phyloP scores from a whole-genome alignment of 2,113 vertebrate genomes.

The Scophthalmus maximus region DNA sequence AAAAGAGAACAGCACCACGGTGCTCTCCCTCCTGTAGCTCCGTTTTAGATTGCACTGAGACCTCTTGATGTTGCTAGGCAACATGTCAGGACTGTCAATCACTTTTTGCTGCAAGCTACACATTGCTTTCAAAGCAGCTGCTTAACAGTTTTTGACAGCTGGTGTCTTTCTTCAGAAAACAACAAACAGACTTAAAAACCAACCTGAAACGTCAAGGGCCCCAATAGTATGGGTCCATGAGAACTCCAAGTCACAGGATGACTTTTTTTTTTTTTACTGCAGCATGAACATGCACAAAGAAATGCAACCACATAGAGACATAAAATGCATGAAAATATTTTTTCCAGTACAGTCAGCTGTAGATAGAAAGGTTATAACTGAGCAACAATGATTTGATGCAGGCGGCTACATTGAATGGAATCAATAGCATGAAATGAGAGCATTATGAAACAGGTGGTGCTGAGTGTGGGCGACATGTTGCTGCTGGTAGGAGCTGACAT shows the following conservation, averaged over 20 bases:
- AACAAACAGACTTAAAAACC: neutral
- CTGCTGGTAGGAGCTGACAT: constrained; percentile 18
- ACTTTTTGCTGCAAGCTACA: constrained; percentile 1
- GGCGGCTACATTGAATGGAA: too few relatives aligned
- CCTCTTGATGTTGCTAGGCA: constrained; percentile 6
- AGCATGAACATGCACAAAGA: neutral
- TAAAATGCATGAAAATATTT: too few relatives aligned
- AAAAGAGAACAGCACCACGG: too few relatives aligned
- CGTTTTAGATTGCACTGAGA: neutral
- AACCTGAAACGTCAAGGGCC: neutral
- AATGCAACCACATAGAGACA: neutral
- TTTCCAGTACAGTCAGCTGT: too few relatives aligned
- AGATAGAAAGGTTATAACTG: too few relatives aligned
- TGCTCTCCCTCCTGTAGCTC: neutral
- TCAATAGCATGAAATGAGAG: neutral
- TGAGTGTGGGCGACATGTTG: constrained; percentile 22
- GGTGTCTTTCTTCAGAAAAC: neutral
- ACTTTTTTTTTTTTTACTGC: neutral
- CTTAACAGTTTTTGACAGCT: too few relatives aligned
- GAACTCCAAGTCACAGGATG: too few relatives aligned
- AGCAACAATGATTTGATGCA: too few relatives aligned
- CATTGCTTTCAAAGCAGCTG: neutral
- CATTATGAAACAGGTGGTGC: neutral
- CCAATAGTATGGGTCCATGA: too few relatives aligned
- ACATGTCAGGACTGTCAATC: neutral